phyloP scores from a whole-genome alignment of 2,888 invertebrate genomes.

The Leptinotarsa tumamoca region DNA sequence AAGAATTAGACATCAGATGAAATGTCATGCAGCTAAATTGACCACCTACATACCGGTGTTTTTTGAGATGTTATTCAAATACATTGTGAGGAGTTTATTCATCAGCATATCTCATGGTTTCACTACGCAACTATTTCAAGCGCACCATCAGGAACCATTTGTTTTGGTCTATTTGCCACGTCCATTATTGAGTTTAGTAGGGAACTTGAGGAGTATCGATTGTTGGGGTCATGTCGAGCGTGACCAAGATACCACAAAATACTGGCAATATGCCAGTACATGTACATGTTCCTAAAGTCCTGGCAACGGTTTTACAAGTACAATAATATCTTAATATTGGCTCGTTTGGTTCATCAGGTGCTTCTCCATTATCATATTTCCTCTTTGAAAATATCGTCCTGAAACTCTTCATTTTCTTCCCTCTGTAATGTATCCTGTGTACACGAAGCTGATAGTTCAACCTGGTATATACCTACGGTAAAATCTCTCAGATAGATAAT shows the following conservation, averaged over 20 bases:
- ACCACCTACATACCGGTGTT: not conserved
- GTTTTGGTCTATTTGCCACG: not conserved
- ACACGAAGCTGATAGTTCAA: not conserved
- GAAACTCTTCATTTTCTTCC: not conserved
- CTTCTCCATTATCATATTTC: not conserved
- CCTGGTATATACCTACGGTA: not conserved
- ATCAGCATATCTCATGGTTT: not conserved
- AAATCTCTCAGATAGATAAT: not conserved
- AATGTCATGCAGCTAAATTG: constrained; percentile 1
- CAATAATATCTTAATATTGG: constrained; percentile 15
- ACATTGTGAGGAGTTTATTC: not conserved
- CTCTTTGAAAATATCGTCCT: not conserved
- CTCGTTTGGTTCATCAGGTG: not conserved
- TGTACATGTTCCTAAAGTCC: not conserved
- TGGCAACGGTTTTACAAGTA: constrained; percentile 14
- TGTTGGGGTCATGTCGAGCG: not conserved
- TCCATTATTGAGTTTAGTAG: not conserved
- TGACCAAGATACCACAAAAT: not conserved
- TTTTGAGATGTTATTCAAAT: not conserved
- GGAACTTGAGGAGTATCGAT: not conserved
- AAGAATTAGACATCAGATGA: not conserved
- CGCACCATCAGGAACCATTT: not conserved
- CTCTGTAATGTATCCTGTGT: not conserved
- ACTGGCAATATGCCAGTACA: not conserved
- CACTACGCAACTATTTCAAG: constrained; percentile 4